phyloP scores from a whole-genome alignment of 1,140 invertebrate genomes.

The Atta cephalotes region DNA sequence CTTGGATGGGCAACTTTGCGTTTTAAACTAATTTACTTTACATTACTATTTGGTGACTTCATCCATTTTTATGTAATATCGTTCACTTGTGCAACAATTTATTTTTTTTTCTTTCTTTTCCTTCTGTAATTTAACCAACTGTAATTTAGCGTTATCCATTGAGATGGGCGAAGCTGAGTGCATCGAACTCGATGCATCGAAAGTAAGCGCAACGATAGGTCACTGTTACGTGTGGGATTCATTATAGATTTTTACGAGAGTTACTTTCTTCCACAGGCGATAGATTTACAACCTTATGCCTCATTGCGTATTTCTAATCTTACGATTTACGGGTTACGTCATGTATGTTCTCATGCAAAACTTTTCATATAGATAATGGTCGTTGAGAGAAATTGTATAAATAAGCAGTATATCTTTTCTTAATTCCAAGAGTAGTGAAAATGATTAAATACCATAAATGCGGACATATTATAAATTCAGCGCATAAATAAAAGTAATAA shows the following conservation, averaged over 20 bases:
- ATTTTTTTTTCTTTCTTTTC: not conserved
- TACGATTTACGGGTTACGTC: slow-evolving; percentile 42
- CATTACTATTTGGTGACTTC: slow-evolving; percentile 3
- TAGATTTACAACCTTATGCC: slow-evolving; percentile 26
- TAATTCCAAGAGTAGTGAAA: not conserved
- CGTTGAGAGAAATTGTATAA: slow-evolving; percentile 1
- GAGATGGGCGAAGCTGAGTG: slow-evolving; percentile 28
- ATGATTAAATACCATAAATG: slow-evolving; percentile 5
- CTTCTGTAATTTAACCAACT: not conserved
- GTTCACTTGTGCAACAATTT: slow-evolving; percentile 5
- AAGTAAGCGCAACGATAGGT: slow-evolving; percentile 44
- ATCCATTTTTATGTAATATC: not conserved
- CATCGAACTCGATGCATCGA: slow-evolving; percentile 18
- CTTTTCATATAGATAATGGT: slow-evolving; percentile 23
- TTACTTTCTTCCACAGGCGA: slow-evolving; percentile 22
- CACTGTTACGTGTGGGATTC: slow-evolving; percentile 45
- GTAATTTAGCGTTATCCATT: slow-evolving; percentile 9
- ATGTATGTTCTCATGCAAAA: not conserved
- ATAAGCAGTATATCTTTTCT: not conserved
- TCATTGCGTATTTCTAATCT: slow-evolving; percentile 42
- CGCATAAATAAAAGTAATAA: not conserved
- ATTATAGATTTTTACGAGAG: slow-evolving; percentile 38
- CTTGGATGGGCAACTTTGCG: not conserved
- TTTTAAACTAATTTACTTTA: slow-evolving; percentile 26
- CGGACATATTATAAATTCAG: slow-evolving; percentile 4